Conservation (phyloP, 64 coral and sea anemone species). For the Catalaphyllia jardinei region DNA sequence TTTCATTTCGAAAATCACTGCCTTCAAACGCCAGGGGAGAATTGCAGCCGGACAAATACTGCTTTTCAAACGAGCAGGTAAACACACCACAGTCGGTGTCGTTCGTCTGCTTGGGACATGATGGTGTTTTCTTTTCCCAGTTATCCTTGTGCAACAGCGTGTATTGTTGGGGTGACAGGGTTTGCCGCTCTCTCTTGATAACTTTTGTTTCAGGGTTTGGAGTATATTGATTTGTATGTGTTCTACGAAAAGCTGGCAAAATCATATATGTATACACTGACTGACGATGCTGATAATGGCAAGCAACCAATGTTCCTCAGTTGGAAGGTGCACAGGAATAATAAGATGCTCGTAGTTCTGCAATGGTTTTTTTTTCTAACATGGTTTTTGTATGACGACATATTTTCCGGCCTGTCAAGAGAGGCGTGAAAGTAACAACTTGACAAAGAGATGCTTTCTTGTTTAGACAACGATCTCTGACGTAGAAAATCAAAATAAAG, state of each 20-base stretch:
- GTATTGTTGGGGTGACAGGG: constrained; percentile 5
- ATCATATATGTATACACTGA: constrained; percentile 34
- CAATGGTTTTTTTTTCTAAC: constrained; percentile 32
- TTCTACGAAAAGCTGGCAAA: constrained; percentile 17
- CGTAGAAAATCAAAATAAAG: no score
- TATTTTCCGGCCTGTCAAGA: constrained; percentile 25
- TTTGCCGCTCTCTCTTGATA: constrained; percentile 29
- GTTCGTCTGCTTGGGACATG: constrained; percentile 22
- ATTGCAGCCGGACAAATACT: constrained; percentile 13
- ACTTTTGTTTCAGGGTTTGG: constrained; percentile 26
- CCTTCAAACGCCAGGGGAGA: background rate
- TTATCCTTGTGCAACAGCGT: background rate
- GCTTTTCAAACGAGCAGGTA: constrained; percentile 2
- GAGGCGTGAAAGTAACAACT: constrained; percentile 52
- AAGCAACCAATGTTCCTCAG: constrained; percentile 50
- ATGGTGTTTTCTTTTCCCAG: constrained; percentile 28
- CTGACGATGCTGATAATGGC: constrained; percentile 28
- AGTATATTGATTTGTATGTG: constrained; percentile 26
- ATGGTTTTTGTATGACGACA: constrained; percentile 17
- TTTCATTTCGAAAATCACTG: constrained; percentile 17
- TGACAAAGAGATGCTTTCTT: constrained; percentile 11
- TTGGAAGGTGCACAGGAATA: constrained; percentile 36
- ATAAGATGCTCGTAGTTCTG: constrained; percentile 28
- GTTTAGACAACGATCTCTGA: no score
- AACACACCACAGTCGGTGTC: background rate